Conservation (phyloP, 2,888 invertebrate species). For the Nomada fabriciana region DNA sequence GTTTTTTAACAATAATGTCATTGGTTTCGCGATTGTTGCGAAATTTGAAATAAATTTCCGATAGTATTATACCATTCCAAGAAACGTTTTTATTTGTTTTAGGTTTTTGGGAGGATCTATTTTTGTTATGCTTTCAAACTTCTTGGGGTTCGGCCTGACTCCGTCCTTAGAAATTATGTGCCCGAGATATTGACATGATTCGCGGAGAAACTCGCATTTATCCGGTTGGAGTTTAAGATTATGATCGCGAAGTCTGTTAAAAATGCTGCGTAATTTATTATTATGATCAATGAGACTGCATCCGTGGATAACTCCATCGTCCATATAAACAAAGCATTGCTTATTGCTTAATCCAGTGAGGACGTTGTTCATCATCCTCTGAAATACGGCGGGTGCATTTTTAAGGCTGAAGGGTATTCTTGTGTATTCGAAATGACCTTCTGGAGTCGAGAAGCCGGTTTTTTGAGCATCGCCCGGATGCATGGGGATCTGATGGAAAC, state of each 20-base stretch:
- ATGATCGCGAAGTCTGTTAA: conserved; percentile 5
- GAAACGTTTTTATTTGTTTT: conserved; percentile 41
- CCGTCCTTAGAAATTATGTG: conserved; percentile 64
- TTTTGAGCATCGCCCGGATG: not conserved
- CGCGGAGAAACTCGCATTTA: conserved; percentile 13
- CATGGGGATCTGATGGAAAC: conserved; percentile 21
- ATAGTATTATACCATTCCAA: conserved; percentile 28
- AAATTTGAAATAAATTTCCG: conserved; percentile 47
- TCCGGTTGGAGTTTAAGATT: conserved; percentile 17
- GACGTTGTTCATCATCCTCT: conserved; percentile 12
- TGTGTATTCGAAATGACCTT: conserved; percentile 19
- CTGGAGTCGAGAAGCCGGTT: conserved; percentile 9
- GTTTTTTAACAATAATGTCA: too few species aligned
- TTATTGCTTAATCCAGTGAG: conserved; percentile 3
- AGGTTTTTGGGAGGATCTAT: conserved; percentile 18
- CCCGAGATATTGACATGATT: conserved; percentile 51
- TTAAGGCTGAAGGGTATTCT: conserved; percentile 22
- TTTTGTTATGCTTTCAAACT: conserved; percentile 37
- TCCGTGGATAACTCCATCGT: conserved; percentile 13
- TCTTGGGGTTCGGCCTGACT: conserved; percentile 60
- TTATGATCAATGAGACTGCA: not conserved
- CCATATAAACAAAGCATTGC: conserved; percentile 24
- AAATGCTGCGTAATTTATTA: conserved; percentile 7
- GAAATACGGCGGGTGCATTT: conserved; percentile 11
- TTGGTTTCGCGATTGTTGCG: too few species aligned